Base-by-base conservation (phyloP, 2,797 vertebrate genomes). In the Arremon aurantiirostris region DNA sequence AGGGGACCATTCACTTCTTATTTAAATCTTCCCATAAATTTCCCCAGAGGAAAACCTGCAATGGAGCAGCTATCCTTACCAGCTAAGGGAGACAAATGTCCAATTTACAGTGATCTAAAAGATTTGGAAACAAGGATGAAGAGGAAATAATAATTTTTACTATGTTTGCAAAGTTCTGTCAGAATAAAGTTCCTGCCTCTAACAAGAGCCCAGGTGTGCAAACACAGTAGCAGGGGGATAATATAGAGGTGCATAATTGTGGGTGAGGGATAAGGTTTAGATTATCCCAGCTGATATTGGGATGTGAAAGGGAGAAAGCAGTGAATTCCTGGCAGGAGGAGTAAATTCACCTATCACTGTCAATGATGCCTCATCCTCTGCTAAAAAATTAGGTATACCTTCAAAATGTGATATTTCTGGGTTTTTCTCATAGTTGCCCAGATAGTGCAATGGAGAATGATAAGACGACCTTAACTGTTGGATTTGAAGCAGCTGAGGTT, bases 11-110 rank as follows among this genome's bases (percentile, higher is more conserved):
- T 96, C 35, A 18, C 34, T 89, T 82, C 0, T 0, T 84, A 84
- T 86, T 92, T 90, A 96, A 94, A 94, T 86, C 44, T 72, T 79
- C 39, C 52, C 59, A 64, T 91, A 91, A 86, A 93, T 93, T 90
- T 96, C 41, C 60, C 80, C 10, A 32, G 73, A 88, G 73, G 77
- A 94, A 93, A 94, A 60, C 41, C n/a, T 73, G 73, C 42, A 66
- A 39, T 50, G 41, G 55, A 78, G 50, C 53, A 86, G 61, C 65
- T 28, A 78, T 44, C 35, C 55, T 81, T 59, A 71, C 8, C 59
- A 88, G 53, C 55, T 76, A 83, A 76, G 41, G 70, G 41, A 93
- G 49, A 78, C 30, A 53, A 86, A 79, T 17, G 52, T 57, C 91
- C 63, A 82, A 42, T 81, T 90, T 92, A 76, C 9, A 30, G 32